Evolutionary conservation across 2,797 vertebrate species (phyloP), one percentile per base, ranked within the genome.

Genomic region (Aselliscus stoliczkanus): DNA sequence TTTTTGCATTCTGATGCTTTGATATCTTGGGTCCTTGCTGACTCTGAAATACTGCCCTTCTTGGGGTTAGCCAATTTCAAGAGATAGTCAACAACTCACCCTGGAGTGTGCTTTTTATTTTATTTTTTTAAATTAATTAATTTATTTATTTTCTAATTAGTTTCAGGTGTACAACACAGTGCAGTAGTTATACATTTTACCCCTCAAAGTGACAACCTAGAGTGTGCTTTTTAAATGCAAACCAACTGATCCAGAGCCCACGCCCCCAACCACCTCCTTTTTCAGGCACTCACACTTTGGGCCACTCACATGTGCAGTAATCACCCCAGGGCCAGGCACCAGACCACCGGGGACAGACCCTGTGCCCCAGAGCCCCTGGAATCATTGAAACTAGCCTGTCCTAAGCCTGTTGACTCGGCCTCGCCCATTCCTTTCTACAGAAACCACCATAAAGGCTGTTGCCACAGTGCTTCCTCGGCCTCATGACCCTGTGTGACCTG

Each of bases 401-500:
- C 75, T 62, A 23, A 27, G 21, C 47, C 70, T 20, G 23, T 3
- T 11, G 2, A 12, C 20, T 23, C 9, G 31, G 42, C 21, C 58
- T 54, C 3, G 0, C 47, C 70, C 2, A 5, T 39, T 34, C 12
- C n/a, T 29, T 17, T n/a, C 87, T 4, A 2, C 50, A 47, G 50
- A 62, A 76, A 20, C 23, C 80, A 44, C 88, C 10, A 0, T 7
- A 18, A 82, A 25, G 29, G 2, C 15, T 56, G 88, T 17, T 2
- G 65, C 20, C 50, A 5, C 7, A 5, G 0, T 6, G 10, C 25
- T 25, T 39, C 52, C 21, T 83, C 44, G 5, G 12, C 64, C 39
- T 31, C 0, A 12, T 18, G 37, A 44, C 8, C 65, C 50, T 23
- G 52, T 6, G 1, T 8, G 17, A 5, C 10, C 0, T 7, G 42